Evolutionary conservation across 2,888 invertebrate species (phyloP), one percentile per base, ranked within the genome.

Genomic region (Xanthostigma xanthostigma): DNA sequence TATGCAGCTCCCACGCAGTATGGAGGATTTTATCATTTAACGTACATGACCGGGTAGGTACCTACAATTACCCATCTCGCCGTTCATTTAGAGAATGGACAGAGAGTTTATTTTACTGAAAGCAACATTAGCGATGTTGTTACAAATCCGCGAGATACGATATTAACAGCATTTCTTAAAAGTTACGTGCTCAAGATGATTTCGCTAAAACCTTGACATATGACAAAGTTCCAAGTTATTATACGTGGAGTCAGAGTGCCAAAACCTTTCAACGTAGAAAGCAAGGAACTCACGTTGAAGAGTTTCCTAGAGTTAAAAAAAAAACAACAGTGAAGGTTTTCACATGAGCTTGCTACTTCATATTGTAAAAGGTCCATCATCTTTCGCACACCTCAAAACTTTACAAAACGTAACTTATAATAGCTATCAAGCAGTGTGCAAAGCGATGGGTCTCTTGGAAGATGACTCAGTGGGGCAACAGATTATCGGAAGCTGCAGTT

Each of bases 401-500:
- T 34, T 49, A 27, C 13, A 49, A 38, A 55, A 55, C 33, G 37
- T 43, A 13, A 27, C 50, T 8, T 51, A 49, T 49, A 12, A 12
- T 11, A 56, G 55, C 9, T 60, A 50, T 43, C 46, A 51, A 42
- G 47, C 44, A 11, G 56, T 56, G 40, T 58, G 58, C 42, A 37
- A 50, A 37, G 47, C 45, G 14, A 36, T 52, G 9, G 52, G 53
- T 13, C 44, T 63, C 12, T 46, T 63, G 17, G 55, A 61, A 51
- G 55, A 62, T 43, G 61, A 62, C 49, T 35, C 42, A 40, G 55
- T 61, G 41, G 62, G 60, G 57, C 50, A 49, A 36, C 34, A 35
- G 34, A 48, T 50, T 12, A 14, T 59, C 34, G 36, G 45, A n/a
- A 58, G 58, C 17, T 46, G 45, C 36, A 44, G 48, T 36, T 41